Evolutionary conservation across 2,888 invertebrate genomes (phyloP).

Genomic region (Erebia aethiops): DNA sequence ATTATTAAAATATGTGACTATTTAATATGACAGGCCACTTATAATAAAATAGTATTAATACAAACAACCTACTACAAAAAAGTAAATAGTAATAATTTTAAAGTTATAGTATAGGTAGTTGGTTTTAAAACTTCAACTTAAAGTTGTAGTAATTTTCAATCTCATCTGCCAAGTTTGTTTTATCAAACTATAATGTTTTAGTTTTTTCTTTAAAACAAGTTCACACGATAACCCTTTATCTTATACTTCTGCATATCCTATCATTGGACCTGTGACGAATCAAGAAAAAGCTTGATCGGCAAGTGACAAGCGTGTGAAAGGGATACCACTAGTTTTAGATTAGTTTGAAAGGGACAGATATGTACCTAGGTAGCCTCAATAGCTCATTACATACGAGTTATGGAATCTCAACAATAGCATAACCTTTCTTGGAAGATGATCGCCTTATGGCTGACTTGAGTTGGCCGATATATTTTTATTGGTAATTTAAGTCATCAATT

Average conservation of each 20-base stretch:
- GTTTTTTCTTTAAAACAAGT: neutral
- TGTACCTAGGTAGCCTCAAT: constrained; percentile 23
- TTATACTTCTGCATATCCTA: constrained; percentile 38
- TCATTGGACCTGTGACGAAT: constrained; percentile 47
- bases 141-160: too few relatives aligned
- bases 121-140: too few relatives aligned
- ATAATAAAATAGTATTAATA: too few relatives aligned
- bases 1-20: too few relatives aligned
- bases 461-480: constrained; percentile 18
- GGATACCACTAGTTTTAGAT: constrained; percentile 27
- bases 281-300: constrained; percentile 48
- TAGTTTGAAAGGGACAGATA: constrained; percentile 35
- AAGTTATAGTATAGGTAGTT: too few relatives aligned
- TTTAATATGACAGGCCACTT: too few relatives aligned
- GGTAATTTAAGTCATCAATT: constrained; percentile 19
- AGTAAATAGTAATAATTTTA: too few relatives aligned
- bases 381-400: constrained; percentile 21
- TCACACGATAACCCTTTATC: constrained; percentile 31
- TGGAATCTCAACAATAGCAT: constrained; percentile 33
- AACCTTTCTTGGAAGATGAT: constrained; percentile 32
- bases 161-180: neutral
- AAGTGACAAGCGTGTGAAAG: constrained; percentile 47
- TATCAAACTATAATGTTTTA: neutral
- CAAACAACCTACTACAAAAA: too few relatives aligned
- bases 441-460: constrained; percentile 15